Evolutionary conservation across 2,113 vertebrate genomes (phyloP), one percentile per base, ranked within the genome.

Genomic region (Siniperca knerii): DNA sequence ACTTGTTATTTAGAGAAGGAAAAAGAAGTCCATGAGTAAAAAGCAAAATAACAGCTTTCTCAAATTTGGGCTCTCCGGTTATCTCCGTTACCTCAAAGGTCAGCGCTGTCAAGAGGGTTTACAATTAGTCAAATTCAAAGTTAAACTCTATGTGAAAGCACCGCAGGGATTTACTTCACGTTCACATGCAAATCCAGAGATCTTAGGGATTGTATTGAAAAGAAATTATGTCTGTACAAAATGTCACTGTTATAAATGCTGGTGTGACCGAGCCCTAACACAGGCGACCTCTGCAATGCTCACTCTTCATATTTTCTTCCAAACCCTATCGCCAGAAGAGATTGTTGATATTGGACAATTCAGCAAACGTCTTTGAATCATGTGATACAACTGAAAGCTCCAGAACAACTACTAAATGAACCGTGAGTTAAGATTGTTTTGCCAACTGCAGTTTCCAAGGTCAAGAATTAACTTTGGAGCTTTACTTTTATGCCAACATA

Each of bases 1-100:
- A 11, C 11, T 65, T 73, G 60, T 66, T 77, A 57, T 65, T 72
- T 35, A 55, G 48, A 25, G 44, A 12, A 29, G 42, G 69, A 33
- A 23, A 64, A 18, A 29, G n/a, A 46, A 33, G 5, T 20, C 2
- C 16, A 54, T 16, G 40, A 35, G 21, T 11, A 58, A 40, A 71
- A 15, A 20, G 3, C 72, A 37, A 37, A 40, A 48, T 11, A 48
- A 65, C 16, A 46, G 13, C 60, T 57, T 54, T 73, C 40, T 75
- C 44, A 44, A 46, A 11, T 55, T 15, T 71, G 12, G 20, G 55
- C 25, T n/a, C 62, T 69, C 6, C 25, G 15, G 20, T 71, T 61
- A 40, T 29, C 67, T 20, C 62, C 1, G 2, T 55, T 18, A 64
- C 3, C 33, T 46, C 46, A 73, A 50, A 69, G 44, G 54, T 79